Conservation (phyloP, 2,797 vertebrate genomes). For the Stomatorhinus walkeri region DNA sequence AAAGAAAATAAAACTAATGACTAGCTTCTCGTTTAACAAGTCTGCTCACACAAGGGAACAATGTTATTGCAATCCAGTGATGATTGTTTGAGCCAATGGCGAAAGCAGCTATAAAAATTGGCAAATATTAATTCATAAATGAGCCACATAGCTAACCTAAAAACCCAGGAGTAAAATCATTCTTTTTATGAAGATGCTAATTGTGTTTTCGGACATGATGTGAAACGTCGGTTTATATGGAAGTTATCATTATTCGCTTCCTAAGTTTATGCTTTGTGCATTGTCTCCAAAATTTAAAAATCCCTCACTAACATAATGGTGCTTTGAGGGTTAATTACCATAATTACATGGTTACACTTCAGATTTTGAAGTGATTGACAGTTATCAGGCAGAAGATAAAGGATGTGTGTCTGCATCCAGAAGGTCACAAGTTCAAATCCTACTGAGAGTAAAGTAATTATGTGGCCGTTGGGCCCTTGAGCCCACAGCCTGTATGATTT, state of each 20-base stretch:
- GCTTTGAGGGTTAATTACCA: background rate
- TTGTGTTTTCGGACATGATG: background rate
- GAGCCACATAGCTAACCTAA: background rate
- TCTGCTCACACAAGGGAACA: background rate
- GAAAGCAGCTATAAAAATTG: background rate
- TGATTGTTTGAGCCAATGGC: background rate
- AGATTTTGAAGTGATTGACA: background rate
- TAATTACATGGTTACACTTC: background rate
- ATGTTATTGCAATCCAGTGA: background rate
- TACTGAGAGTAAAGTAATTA: background rate
- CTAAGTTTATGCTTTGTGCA: background rate
- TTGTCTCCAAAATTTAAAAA: background rate
- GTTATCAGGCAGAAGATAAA: background rate
- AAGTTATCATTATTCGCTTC: background rate
- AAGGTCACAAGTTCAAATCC: background rate
- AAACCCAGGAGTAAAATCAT: background rate
- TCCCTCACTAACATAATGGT: background rate
- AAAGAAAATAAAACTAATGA: background rate
- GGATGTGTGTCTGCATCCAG: background rate
- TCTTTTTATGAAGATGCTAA: constrained; percentile 2
- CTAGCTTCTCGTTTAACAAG: background rate
- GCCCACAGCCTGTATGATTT: background rate
- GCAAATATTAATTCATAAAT: background rate
- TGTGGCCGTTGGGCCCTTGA: background rate
- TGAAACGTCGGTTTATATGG: background rate